Evolutionary conservation across 2,797 vertebrate genomes (phyloP).

Genomic region (Oreochromis grahami): DNA sequence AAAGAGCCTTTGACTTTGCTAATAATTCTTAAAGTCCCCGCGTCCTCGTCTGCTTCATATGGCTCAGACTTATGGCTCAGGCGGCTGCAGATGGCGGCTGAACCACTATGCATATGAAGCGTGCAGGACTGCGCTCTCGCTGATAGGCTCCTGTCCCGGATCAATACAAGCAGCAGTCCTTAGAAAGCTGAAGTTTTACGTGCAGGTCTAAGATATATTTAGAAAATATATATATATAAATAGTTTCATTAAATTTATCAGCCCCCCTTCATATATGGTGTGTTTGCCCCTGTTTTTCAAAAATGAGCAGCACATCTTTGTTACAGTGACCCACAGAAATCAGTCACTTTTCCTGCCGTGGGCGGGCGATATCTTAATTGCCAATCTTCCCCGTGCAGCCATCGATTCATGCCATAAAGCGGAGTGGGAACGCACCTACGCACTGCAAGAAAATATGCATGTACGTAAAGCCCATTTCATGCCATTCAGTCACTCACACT

Average conservation of each 20-base stretch:
- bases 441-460: not conserved
- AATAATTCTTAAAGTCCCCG: constrained; percentile 33
- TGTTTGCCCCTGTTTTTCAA: not conserved
- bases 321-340: not conserved
- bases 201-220: not conserved
- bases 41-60: constrained; percentile 43
- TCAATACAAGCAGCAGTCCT: constrained; percentile 3
- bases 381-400: not conserved
- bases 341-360: not conserved
- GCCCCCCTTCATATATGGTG: not conserved
- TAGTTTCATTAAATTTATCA: not conserved
- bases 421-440: not conserved
- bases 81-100: constrained; percentile 45
- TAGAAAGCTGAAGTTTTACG: not conserved
- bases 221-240: not conserved
- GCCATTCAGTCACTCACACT: not conserved
- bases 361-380: constrained; percentile 21
- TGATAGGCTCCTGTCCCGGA: constrained; percentile 10
- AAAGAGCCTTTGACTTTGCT: constrained; percentile 8
- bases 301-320: not conserved
- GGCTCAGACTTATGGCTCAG: constrained; percentile 38
- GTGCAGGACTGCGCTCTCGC: not conserved
- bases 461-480: not conserved
- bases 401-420: not conserved
- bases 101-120: constrained; percentile 42